These are phyloP conservation scores for Dysmachus trigonus DNA, from an alignment of 2,888 invertebrate species.

Conservation along the genomic window DNA sequence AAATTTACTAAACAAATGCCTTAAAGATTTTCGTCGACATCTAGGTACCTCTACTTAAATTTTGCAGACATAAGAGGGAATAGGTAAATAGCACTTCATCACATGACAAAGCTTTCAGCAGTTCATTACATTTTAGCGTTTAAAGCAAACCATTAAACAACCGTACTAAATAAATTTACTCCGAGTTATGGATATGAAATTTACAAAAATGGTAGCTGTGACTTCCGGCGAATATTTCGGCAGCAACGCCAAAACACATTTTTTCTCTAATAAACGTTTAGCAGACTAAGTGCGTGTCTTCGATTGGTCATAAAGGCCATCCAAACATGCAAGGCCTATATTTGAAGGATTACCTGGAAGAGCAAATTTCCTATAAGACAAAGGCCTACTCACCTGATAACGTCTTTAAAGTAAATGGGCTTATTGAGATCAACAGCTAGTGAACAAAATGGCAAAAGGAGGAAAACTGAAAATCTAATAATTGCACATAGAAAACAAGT, in stretches of 20 bases:
- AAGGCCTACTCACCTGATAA: conserved; percentile 1
- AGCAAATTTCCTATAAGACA: not conserved
- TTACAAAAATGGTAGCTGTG: not conserved
- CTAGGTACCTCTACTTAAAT: not conserved
- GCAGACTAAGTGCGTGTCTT: not conserved
- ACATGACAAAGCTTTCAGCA: not conserved
- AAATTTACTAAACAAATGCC: not conserved
- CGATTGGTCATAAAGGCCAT: not conserved
- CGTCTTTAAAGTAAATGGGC: not conserved
- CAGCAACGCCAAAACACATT: not conserved
- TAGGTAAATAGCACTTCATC: not conserved
- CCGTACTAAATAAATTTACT: not conserved
- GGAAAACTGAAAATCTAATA: not conserved
- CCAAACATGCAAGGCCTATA: not conserved
- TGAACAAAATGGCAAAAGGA: conserved; percentile 2
- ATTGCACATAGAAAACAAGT: not conserved
- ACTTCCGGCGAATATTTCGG: not conserved
- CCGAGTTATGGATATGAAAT: not conserved
- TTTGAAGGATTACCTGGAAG: not conserved
- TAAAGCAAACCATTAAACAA: not conserved
- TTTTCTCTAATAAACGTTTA: not conserved
- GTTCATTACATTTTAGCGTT: not conserved
- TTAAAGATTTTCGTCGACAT: not conserved
- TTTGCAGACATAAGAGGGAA: not conserved
- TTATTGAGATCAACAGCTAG: conserved; percentile 3